Conservation (phyloP, 2,888 invertebrate species). For the Emmelina monodactyla region DNA sequence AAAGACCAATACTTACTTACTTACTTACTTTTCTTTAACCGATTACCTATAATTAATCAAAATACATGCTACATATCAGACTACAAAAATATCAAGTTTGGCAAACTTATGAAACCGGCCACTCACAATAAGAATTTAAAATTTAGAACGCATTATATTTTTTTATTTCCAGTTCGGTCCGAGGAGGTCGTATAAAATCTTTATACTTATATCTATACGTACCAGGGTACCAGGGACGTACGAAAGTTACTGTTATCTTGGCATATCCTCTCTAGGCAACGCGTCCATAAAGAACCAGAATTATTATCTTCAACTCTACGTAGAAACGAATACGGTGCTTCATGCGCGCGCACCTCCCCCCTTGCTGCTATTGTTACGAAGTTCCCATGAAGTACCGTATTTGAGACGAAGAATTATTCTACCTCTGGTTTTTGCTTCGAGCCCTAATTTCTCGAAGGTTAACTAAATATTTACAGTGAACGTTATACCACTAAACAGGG, state of each 20-base stretch:
- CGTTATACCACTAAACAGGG: constrained; percentile 24
- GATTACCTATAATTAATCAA: too few species aligned
- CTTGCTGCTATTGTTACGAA: constrained; percentile 66
- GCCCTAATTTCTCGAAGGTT: constrained; percentile 24
- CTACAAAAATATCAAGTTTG: too few species aligned
- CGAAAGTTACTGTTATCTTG: constrained; percentile 69
- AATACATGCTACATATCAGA: too few species aligned
- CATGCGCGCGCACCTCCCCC: constrained; percentile 52
- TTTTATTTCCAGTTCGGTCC: too few species aligned
- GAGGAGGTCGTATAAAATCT: too few species aligned
- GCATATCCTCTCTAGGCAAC: constrained; percentile 67
- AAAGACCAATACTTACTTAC: too few species aligned
- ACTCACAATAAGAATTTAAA: too few species aligned
- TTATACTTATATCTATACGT: constrained; percentile 13
- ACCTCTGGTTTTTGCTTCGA: constrained; percentile 47
- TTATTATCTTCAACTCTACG: constrained; percentile 26
- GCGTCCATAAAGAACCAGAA: constrained; percentile 50
- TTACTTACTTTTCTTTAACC: too few species aligned
- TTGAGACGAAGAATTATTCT: constrained; percentile 43
- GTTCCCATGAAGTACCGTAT: constrained; percentile 47
- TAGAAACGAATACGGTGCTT: constrained; percentile 36
- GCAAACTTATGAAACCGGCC: too few species aligned
- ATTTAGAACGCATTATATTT: too few species aligned
- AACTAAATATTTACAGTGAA: constrained; percentile 5
- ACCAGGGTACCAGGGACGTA: constrained; percentile 45